Conservation (phyloP, 2,113 vertebrate species). For the Bufo bufo region DNA sequence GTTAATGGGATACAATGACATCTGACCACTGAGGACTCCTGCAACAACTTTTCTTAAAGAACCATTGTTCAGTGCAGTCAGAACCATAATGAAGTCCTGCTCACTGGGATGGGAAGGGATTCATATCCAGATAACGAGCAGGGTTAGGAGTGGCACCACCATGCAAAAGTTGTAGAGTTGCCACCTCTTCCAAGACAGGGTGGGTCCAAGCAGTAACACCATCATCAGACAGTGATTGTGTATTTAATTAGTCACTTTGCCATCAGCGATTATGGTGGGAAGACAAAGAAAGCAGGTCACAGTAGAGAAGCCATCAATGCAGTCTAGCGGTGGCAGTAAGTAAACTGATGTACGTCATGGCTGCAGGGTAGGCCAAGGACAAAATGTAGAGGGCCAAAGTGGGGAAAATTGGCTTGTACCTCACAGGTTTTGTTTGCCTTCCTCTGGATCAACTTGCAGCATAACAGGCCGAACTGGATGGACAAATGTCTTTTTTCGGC, state of each 20-base stretch:
- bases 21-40: neutral
- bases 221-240: neutral
- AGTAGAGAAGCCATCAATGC: neutral
- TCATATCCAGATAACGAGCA: neutral
- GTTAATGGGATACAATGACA: neutral
- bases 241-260: neutral
- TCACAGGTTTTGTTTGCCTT: too few relatives aligned
- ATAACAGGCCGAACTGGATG: too few relatives aligned
- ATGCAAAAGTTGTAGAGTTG: neutral
- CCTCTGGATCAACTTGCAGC: too few relatives aligned
- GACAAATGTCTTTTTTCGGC: too few relatives aligned
- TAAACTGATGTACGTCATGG: neutral
- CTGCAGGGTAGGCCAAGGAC: too few relatives aligned
- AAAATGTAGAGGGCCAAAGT: too few relatives aligned
- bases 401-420: too few relatives aligned
- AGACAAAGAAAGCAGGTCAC: neutral
- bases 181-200: neutral
- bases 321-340: neutral
- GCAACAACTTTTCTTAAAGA: too few relatives aligned
- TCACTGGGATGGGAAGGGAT: neutral
- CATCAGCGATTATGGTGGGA: neutral
- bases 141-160: neutral
- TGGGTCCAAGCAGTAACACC: neutral
- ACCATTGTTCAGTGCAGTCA: too few relatives aligned
- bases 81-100: too few relatives aligned